Evolutionary conservation across 2,888 invertebrate species (phyloP).

Genomic region (Gibbula magus): DNA sequence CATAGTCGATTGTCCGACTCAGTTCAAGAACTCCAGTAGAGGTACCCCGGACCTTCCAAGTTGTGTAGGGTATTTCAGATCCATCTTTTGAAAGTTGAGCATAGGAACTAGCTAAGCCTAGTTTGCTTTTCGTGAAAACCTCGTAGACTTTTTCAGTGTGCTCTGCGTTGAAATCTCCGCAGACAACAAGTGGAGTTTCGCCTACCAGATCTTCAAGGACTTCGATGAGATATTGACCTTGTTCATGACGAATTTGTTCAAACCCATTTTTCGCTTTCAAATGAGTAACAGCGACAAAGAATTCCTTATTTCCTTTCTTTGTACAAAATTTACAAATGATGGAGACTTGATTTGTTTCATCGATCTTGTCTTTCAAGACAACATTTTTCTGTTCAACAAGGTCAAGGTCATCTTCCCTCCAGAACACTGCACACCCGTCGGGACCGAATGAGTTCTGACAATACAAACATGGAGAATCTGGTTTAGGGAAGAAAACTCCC

Average conservation of each 20-base stretch:
- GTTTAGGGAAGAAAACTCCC: conserved; percentile 85
- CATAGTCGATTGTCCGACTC: conserved; percentile 85
- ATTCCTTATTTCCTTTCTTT: conserved; percentile 77
- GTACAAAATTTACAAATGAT: conserved; percentile 76
- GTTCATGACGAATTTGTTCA: conserved; percentile 56
- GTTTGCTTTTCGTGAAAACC: conserved; percentile 75
- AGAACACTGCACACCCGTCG: conserved; percentile 87
- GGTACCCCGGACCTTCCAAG: conserved; percentile 84
- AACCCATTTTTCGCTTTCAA: conserved; percentile 83
- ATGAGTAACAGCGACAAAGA: conserved; percentile 84
- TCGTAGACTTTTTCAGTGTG: conserved; percentile 83
- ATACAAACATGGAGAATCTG: conserved; percentile 86
- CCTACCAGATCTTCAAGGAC: conserved; percentile 46
- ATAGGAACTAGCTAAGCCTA: conserved; percentile 72
- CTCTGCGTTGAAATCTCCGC: conserved; percentile 87
- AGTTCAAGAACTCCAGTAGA: conserved; percentile 78
- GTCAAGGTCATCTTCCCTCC: conserved; percentile 80
- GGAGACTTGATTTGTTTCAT: conserved; percentile 77
- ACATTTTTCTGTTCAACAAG: conserved; percentile 74
- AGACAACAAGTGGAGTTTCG: conserved; percentile 79
- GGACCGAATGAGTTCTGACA: conserved; percentile 84
- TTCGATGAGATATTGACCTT: conserved; percentile 60
- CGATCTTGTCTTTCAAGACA: conserved; percentile 44
- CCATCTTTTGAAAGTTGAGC: conserved; percentile 64
- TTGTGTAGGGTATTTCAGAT: conserved; percentile 83